phyloP scores from a whole-genome alignment of 2,797 vertebrate species.

The Sphenopsis melanotis region DNA sequence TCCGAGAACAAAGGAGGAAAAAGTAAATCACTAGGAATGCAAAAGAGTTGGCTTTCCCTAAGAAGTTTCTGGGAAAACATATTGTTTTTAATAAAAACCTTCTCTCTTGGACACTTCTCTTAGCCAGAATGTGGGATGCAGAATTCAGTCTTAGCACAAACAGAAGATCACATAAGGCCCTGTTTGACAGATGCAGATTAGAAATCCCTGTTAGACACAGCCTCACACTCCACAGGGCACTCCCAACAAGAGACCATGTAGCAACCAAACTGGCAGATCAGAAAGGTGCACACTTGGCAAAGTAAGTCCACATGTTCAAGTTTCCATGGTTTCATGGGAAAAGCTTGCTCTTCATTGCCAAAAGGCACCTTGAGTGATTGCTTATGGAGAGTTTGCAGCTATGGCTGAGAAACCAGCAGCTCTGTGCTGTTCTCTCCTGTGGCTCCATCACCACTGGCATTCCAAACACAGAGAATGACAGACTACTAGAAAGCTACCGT shows the following conservation, averaged over 20 bases:
- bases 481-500: background rate
- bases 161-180: background rate
- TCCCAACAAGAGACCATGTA: fast-evolving
- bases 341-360: background rate
- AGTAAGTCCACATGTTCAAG: fast-evolving
- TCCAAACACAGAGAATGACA: background rate
- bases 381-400: background rate
- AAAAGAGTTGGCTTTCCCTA: background rate
- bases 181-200: background rate
- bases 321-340: background rate
- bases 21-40: background rate
- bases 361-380: background rate
- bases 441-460: background rate
- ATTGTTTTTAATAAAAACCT: conserved; percentile 3
- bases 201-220: background rate
- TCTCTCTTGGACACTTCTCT: background rate
- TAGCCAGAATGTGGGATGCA: background rate
- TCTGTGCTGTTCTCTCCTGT: background rate
- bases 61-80: background rate
- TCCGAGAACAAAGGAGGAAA: background rate
- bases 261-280: background rate
- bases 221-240: background rate
- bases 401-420: background rate
- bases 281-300: background rate
- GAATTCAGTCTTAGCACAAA: background rate